These are phyloP conservation scores for Volucella inanis DNA, from an alignment of 2,888 invertebrate species.

Conservation along the genomic window DNA sequence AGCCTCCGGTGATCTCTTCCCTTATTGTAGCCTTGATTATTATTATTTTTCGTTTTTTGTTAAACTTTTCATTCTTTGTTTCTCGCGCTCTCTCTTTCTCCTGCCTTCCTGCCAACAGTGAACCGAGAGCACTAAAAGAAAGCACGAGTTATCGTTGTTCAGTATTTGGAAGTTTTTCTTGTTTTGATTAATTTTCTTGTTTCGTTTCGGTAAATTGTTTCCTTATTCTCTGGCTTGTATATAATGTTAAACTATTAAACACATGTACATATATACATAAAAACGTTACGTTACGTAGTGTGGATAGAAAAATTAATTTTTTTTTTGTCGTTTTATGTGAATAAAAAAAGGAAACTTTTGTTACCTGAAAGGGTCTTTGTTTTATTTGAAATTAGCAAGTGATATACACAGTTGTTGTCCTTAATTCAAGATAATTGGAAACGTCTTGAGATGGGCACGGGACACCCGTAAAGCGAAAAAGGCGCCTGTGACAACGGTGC, in stretches of 20 bases:
- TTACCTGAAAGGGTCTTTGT: conserved; percentile 21
- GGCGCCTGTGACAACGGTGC: too few species aligned
- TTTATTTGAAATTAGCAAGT: conserved; percentile 21
- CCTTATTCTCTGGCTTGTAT: conserved; percentile 35
- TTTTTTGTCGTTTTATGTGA: conserved; percentile 56
- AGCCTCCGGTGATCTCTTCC: not conserved
- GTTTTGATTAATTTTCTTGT: conserved; percentile 25
- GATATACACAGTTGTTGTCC: not conserved
- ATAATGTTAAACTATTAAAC: conserved; percentile 32
- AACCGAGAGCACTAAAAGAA: not conserved
- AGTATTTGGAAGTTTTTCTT: conserved; percentile 21
- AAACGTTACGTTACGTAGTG: conserved; percentile 9
- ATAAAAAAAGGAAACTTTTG: conserved; percentile 57
- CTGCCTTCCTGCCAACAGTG: not conserved
- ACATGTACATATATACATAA: conserved; percentile 15
- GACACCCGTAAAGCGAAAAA: too few species aligned
- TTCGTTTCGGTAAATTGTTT: conserved; percentile 37
- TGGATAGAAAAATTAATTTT: conserved; percentile 28
- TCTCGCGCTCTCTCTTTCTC: conserved; percentile 19
- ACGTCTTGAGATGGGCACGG: too few species aligned
- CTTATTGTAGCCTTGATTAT: conserved; percentile 29
- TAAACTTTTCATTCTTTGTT: conserved; percentile 1
- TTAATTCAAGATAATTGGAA: not conserved
- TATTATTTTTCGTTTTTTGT: conserved; percentile 30
- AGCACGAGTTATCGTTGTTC: too few species aligned